Percentiles rank a stretch among this genome's conserved stretches.
Evolutionary conservation across 2,888 invertebrate species (phyloP).

Genomic region (Trichopria drosophilae): DNA sequence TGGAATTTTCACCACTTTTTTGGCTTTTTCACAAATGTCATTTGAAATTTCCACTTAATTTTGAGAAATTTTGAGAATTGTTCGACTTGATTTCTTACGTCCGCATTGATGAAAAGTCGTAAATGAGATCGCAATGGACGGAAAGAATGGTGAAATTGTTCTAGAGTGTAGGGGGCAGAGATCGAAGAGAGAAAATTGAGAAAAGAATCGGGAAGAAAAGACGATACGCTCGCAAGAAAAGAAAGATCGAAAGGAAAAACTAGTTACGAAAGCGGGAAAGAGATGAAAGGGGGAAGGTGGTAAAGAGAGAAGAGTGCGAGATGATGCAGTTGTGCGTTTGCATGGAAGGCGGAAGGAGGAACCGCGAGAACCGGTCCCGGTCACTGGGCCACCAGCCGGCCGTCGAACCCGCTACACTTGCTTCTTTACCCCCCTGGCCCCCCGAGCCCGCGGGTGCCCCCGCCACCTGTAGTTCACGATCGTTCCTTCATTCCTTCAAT

Average conservation of each 20-base stretch:
- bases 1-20: no score
- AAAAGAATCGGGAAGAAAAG: background rate
- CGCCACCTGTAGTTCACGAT: constrained; percentile 12
- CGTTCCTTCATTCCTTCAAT: constrained; percentile 23
- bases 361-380: constrained; percentile 59
- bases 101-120: no score
- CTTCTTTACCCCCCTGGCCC: constrained; percentile 48
- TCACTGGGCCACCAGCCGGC: constrained; percentile 60
- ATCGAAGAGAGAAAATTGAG: no score
- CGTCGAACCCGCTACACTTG: constrained; percentile 56
- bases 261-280: background rate
- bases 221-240: constrained; percentile 1
- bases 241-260: constrained; percentile 1
- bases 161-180: no score
- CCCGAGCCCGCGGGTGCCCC: constrained; percentile 22
- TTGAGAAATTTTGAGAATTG: no score
- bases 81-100: no score
- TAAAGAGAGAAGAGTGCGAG: constrained; percentile 41
- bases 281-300: constrained; percentile 22
- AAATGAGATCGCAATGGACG: no score
- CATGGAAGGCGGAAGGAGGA: constrained; percentile 60
- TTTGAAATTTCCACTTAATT: no score
- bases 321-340: constrained; percentile 59
- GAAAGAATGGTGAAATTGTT: no score
- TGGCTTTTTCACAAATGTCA: no score